phyloP scores from a whole-genome alignment of 2,888 invertebrate species.

The Brachyopa scutellaris region DNA sequence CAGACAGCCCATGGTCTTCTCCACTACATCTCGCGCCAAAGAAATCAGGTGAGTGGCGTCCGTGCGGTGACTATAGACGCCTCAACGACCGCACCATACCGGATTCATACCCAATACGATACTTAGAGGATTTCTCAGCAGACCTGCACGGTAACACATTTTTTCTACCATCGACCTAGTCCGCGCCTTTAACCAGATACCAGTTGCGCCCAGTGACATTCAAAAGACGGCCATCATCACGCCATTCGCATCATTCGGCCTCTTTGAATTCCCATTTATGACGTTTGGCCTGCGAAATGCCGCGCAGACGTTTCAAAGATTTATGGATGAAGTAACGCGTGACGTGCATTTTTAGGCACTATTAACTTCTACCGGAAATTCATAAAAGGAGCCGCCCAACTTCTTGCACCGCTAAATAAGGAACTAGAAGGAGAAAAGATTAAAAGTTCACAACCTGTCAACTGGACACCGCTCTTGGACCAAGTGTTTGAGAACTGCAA shows the following conservation, averaged over 20 bases:
- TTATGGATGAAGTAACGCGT: too few species aligned
- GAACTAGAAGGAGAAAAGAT: neutral
- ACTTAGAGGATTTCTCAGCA: slow-evolving; percentile 51
- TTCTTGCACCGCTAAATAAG: slow-evolving; percentile 42
- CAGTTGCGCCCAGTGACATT: slow-evolving; percentile 20
- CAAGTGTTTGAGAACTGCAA: neutral
- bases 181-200: slow-evolving; percentile 32
- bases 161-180: slow-evolving; percentile 49
- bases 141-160: slow-evolving; percentile 47
- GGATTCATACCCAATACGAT: slow-evolving; percentile 77
- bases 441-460: neutral
- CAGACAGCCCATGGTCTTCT: slow-evolving; percentile 1
- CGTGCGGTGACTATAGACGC: slow-evolving; percentile 13
- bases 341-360: too few species aligned
- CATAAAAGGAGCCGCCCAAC: too few species aligned
- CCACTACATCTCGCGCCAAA: slow-evolving; percentile 2
- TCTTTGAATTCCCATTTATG: too few species aligned
- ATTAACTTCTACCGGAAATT: too few species aligned
- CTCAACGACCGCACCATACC: slow-evolving; percentile 74
- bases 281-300: too few species aligned
- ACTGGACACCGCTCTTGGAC: neutral
- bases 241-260: slow-evolving; percentile 74
- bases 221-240: slow-evolving; percentile 73
- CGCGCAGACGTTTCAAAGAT: too few species aligned
- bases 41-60: neutral